Percentiles rank a stretch among this genome's conserved stretches.
Conservation (phyloP, 2,888 invertebrate species). For the Thecophora atra region DNA sequence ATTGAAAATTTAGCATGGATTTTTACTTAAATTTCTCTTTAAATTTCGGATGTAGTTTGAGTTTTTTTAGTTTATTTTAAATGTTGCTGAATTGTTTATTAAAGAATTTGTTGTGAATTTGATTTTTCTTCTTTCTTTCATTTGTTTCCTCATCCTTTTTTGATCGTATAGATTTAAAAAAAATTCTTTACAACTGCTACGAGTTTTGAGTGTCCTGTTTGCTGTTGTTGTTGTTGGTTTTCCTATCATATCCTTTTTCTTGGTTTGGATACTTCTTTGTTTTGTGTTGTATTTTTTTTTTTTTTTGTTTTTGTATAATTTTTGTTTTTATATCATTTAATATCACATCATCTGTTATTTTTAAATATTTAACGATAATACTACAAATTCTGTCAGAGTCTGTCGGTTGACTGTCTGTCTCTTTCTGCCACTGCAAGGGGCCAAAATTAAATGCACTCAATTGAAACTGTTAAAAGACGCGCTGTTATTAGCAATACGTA, state of each 20-base stretch:
- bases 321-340: constrained; percentile 52
- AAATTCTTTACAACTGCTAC: constrained; percentile 36
- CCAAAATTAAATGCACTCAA: too few relatives aligned
- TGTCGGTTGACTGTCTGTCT: too few relatives aligned
- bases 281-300: constrained; percentile 43
- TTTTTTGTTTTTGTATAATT: constrained; percentile 41
- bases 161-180: constrained; percentile 21
- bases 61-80: too few relatives aligned
- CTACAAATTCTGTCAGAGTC: constrained; percentile 25
- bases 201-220: constrained; percentile 14
- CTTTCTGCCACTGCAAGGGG: too few relatives aligned
- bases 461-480: too few relatives aligned
- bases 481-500: too few relatives aligned
- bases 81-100: too few relatives aligned
- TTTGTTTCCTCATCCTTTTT: neutral
- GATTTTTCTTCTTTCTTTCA: neutral
- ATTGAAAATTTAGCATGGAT: too few relatives aligned
- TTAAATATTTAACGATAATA: constrained; percentile 41
- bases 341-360: constrained; percentile 56
- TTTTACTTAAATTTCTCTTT: too few relatives aligned
- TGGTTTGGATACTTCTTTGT: constrained; percentile 33
- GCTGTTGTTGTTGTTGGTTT: constrained; percentile 25
- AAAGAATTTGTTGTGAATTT: too few relatives aligned
- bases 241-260: constrained; percentile 34
- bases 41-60: too few relatives aligned